phyloP scores from a whole-genome alignment of 2,113 vertebrate genomes.

The Vulpes lagopus region DNA sequence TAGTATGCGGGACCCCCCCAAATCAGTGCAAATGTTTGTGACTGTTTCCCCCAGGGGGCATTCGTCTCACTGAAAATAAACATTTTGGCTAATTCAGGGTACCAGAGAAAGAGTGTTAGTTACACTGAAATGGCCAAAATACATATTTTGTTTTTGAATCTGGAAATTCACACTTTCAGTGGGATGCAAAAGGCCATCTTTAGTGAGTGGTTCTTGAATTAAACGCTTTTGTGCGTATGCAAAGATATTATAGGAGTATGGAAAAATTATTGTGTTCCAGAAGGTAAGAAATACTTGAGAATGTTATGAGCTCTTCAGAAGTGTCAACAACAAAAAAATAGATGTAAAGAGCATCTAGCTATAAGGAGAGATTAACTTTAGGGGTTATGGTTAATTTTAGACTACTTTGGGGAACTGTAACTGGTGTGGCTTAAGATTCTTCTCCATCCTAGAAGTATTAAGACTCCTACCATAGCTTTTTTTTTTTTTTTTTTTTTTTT shows the following conservation, averaged over 20 bases:
- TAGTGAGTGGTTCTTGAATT: background rate
- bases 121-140: background rate
- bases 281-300: background rate
- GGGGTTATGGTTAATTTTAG: background rate
- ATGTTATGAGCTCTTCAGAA: background rate
- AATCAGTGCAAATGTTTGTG: constrained; percentile 22
- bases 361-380: background rate
- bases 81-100: background rate
- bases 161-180: background rate
- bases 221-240: background rate
- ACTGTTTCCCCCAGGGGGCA: constrained; percentile 58
- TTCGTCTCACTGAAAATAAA: constrained; percentile 56
- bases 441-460: background rate
- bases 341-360: background rate
- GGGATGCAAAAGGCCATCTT: background rate
- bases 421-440: background rate
- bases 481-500: background rate
- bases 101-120: background rate
- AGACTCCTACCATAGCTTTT: background rate
- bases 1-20: background rate
- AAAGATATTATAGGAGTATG: background rate
- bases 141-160: constrained; percentile 11
- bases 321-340: background rate
- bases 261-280: background rate
- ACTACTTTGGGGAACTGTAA: background rate